Evolutionary conservation across 2,113 vertebrate species (phyloP).

Genomic region (Hemiprocne comata): DNA sequence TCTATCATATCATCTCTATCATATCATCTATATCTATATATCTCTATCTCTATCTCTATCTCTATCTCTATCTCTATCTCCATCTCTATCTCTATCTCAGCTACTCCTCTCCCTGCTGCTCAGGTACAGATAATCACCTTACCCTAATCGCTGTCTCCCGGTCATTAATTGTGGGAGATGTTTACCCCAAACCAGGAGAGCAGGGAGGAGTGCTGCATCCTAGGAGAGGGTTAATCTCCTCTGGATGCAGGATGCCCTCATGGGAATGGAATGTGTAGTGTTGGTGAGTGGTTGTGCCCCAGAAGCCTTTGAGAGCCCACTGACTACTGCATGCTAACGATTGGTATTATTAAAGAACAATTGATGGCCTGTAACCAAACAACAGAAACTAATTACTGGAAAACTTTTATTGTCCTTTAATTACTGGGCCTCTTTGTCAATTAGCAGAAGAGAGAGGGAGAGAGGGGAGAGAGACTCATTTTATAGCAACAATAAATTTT

Average conservation of each 20-base stretch:
- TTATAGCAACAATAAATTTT: constrained; percentile 77
- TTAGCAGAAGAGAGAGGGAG: constrained; percentile 76
- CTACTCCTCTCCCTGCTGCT: neutral
- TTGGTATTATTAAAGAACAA: constrained; percentile 84
- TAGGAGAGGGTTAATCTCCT: constrained; percentile 79
- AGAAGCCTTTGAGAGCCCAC: constrained; percentile 73
- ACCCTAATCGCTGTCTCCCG: neutral
- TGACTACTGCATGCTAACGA: constrained; percentile 83
- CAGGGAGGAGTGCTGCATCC: constrained; percentile 13
- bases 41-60: too few species aligned
- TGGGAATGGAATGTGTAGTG: constrained; percentile 90
- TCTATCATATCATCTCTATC: too few species aligned
- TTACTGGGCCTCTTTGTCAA: constrained; percentile 82
- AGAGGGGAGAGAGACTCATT: constrained; percentile 62
- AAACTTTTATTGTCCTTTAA: constrained; percentile 82
- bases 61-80: too few species aligned
- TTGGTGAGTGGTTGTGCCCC: constrained; percentile 85
- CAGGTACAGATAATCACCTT: constrained; percentile 13
- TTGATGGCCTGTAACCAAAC: constrained; percentile 85
- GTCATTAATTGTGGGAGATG: neutral
- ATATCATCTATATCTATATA: too few species aligned
- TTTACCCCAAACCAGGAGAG: constrained; percentile 27
- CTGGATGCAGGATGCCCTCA: constrained; percentile 79
- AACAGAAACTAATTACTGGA: constrained; percentile 83
- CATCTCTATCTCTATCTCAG: too few species aligned